Evolutionary conservation across 92 coral and sea anemone genomes (phyloP).

Genomic region (Anthopleura xanthogrammica): DNA sequence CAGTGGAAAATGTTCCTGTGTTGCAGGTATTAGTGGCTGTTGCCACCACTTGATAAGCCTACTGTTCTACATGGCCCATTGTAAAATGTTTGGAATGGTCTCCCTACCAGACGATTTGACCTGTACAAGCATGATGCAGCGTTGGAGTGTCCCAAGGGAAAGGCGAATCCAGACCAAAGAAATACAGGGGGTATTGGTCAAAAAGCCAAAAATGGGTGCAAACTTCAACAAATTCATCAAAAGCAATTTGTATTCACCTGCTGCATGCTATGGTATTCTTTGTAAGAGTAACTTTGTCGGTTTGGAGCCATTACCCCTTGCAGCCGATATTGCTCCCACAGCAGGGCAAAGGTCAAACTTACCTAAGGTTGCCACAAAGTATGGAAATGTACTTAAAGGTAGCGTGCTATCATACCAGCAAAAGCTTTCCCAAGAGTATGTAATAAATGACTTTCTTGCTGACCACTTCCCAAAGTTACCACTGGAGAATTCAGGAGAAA

Average conservation of each 20-base stretch:
- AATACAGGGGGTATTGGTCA: conserved; percentile 42
- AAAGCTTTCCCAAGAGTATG: conserved; percentile 49
- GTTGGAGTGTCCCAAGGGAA: conserved; percentile 34
- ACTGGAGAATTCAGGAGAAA: conserved; percentile 18
- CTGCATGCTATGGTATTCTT: conserved; percentile 18
- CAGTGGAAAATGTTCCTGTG: too few relatives aligned
- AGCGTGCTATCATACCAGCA: conserved; percentile 57
- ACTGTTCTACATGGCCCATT: too few relatives aligned
- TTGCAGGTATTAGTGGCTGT: too few relatives aligned
- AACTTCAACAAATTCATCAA: conserved; percentile 50
- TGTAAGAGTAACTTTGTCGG: neutral
- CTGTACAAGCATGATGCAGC: too few relatives aligned
- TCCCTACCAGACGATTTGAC: too few relatives aligned
- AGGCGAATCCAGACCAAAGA: conserved; percentile 1
- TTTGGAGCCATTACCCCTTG: conserved; percentile 9
- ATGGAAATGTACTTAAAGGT: conserved; percentile 48
- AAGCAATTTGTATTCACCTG: conserved; percentile 54
- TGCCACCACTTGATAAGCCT: too few relatives aligned
- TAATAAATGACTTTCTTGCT: conserved; percentile 47
- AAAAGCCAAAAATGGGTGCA: conserved; percentile 54
- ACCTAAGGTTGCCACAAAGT: neutral
- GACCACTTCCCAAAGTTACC: conserved; percentile 42
- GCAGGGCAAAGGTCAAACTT: conserved; percentile 9
- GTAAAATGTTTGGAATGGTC: too few relatives aligned
- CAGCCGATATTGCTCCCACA: conserved; percentile 14